Conservation (phyloP, 2,797 vertebrate genomes). For the Neoniphon sammara region DNA sequence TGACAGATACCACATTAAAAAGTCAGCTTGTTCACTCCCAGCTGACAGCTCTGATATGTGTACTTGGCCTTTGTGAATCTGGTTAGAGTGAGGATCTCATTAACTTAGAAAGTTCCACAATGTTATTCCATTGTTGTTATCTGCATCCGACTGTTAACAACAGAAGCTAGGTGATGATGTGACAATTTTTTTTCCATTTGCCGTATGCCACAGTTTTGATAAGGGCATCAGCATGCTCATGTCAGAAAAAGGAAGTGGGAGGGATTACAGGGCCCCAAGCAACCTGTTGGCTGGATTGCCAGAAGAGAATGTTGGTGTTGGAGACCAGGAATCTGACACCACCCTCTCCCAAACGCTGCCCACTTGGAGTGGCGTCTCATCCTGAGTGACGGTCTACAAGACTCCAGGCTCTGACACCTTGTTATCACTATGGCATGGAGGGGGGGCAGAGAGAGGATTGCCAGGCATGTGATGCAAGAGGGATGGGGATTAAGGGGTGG, state of each 20-base stretch:
- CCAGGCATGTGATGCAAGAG: conserved; percentile 79
- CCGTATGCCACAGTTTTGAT: conserved; percentile 67
- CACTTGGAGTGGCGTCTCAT: conserved; percentile 82
- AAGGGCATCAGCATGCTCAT: conserved; percentile 64
- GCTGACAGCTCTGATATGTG: conserved; percentile 37
- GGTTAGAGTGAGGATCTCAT: conserved; percentile 47
- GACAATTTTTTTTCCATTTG: conserved; percentile 76
- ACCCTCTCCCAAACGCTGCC: conserved; percentile 77
- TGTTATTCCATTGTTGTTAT: conserved; percentile 73
- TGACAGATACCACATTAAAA: neutral
- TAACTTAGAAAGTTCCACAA: conserved; percentile 52
- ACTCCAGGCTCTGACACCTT: conserved; percentile 83
- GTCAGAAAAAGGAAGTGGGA: conserved; percentile 75
- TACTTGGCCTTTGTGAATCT: conserved; percentile 51
- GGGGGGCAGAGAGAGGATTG: conserved; percentile 75
- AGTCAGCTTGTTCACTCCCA: conserved; percentile 26
- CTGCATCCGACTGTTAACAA: conserved; percentile 75
- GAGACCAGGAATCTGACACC: conserved; percentile 89
- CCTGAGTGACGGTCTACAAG: conserved; percentile 82
- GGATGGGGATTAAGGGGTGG: conserved; percentile 62
- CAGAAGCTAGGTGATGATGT: conserved; percentile 72
- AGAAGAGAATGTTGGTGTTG: conserved; percentile 74
- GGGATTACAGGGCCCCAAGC: conserved; percentile 64
- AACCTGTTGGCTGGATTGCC: conserved; percentile 68
- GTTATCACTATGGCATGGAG: conserved; percentile 80